A percentile compares a stretch with the other conserved stretches of the same genome.
Evolutionary conservation across 30 jellyfish, hydroid and myxozoan species (phyloP).

Genomic region (Hydractinia symbiolongicarpus): DNA sequence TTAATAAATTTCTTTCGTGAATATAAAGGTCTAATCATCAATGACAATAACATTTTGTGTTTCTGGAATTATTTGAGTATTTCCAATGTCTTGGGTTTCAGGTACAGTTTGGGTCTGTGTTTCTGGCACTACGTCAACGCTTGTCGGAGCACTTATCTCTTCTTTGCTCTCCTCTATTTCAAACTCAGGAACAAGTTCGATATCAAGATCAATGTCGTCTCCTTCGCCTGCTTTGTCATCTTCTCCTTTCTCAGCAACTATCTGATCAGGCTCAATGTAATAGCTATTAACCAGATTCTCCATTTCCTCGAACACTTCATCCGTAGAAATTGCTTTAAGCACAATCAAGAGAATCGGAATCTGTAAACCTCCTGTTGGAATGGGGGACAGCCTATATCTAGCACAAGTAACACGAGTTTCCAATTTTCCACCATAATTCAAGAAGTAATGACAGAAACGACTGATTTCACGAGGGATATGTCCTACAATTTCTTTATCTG

Average conservation of each 20-base stretch:
- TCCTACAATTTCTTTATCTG: slow-evolving; percentile 5
- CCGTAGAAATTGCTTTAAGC: neutral
- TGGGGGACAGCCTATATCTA: neutral
- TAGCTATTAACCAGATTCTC: neutral
- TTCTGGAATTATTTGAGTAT: no score
- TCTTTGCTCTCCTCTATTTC: no score
- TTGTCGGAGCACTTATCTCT: no score
- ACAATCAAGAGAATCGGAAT: neutral
- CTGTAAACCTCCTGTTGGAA: slow-evolving; percentile 17
- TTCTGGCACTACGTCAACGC: no score
- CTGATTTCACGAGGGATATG: no score
- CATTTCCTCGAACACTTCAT: slow-evolving; percentile 7
- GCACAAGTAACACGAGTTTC: slow-evolving; percentile 9
- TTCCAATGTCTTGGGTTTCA: no score
- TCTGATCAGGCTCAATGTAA: slow-evolving; percentile 5
- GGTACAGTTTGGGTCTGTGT: no score
- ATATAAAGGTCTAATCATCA: no score
- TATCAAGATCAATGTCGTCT: neutral
- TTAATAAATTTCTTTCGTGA: no score
- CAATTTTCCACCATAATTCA: slow-evolving; percentile 7
- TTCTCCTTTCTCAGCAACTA: neutral
- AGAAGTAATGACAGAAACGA: slow-evolving; percentile 2
- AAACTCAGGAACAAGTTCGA: no score
- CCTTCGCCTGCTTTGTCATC: neutral
- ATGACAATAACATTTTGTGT: no score